Evolutionary conservation across 2,797 vertebrate species (phyloP), one percentile per base, ranked within the genome.

Genomic region (Ctenopoma kingsleyae): DNA sequence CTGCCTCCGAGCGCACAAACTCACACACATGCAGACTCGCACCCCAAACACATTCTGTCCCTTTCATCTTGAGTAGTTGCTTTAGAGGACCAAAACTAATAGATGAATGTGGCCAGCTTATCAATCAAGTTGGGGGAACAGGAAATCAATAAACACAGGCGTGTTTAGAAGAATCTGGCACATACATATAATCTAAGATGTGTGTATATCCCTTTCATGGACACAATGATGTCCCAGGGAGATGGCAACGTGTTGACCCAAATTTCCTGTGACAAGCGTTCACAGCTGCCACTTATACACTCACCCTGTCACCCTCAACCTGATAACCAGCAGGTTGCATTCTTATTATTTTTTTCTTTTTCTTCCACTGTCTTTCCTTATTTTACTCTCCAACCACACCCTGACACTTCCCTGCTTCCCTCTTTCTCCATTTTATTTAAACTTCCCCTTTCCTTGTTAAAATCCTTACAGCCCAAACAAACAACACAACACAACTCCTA

Each of bases 251-350:
- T 35, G 76, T 61, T 86, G 87, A 91, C 81, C 80, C 67, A 87
- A 83, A 90, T 91, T 75, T 82, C 40, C 82, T 77, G 56, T 76
- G 75, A 88, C 71, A 72, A 66, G 74, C 71, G 55, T 77, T 86
- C 80, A 72, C 85, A 87, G 88, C 85, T 89, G 88, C 83, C 90
- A 80, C 82, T 84, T 85, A 72, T 73, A 74, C 78, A 74, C 59
- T 66, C 80, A 47, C 72, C 75, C 67, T 17, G 57, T 82, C 67
- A 27, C 56, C 60, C 60, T 57, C 50, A 67, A 76, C 76, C 78
- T 58, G 68, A 78, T 81, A 70, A 88, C 70, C 81, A 71, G 78
- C 70, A 70, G 76, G 76, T 71, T 60, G 70, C 66, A 64, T 67
- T 59, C 72, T 32, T 72, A 80, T 62, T 66, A 54, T 52, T 58